These are phyloP conservation scores for Alfaro cultratus DNA, from an alignment of 2,797 vertebrate genomes.

Conservation along the genomic window DNA sequence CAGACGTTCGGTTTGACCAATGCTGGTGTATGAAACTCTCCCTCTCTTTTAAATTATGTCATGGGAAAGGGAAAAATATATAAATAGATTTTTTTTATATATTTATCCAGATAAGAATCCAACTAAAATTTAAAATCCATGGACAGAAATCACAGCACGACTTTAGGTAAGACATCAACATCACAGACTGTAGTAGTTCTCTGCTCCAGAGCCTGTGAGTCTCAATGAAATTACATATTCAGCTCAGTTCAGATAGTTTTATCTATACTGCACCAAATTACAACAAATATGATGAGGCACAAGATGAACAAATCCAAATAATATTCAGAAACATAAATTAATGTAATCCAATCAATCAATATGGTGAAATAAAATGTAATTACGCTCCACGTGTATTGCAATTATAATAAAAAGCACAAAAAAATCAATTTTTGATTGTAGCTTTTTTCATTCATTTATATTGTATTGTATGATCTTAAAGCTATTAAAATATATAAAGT, in stretches of 20 bases:
- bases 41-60: background rate
- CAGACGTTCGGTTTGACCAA: slow-evolving; percentile 67
- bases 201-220: background rate
- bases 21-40: slow-evolving; percentile 57
- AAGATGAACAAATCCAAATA: background rate
- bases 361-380: background rate
- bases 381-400: background rate
- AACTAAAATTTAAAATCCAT: slow-evolving; percentile 57
- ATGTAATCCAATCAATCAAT: background rate
- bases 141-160: slow-evolving; percentile 39
- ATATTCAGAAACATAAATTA: background rate
- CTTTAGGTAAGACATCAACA: slow-evolving; percentile 61
- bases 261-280: background rate
- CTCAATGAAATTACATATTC: background rate
- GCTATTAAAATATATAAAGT: background rate
- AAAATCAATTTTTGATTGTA: background rate
- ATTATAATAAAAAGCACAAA: background rate
- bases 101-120: slow-evolving; percentile 65
- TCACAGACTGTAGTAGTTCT: background rate
- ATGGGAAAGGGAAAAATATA: background rate
- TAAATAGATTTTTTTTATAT: background rate
- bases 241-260: background rate
- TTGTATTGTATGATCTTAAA: background rate
- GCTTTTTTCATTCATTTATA: background rate
- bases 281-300: background rate